Percentiles rank a stretch among this genome's conserved stretches.
phyloP scores from a whole-genome alignment of 2,888 invertebrate species.

The Troides oblongomaculatus region DNA sequence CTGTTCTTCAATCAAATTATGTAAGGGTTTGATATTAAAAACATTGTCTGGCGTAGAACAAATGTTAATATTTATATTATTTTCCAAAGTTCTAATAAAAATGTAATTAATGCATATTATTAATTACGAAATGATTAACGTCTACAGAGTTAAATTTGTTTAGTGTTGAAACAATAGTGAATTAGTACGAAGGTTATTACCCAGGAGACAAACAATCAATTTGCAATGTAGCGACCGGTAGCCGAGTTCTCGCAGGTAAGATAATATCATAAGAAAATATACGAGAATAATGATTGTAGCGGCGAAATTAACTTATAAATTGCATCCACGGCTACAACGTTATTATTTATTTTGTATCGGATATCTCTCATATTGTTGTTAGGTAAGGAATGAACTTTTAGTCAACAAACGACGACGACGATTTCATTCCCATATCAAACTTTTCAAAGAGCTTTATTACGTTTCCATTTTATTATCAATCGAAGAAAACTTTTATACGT shows the following conservation, averaged over 20 bases:
- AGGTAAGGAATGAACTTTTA: background rate
- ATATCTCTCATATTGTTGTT: conserved; percentile 10
- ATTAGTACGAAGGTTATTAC: conserved; percentile 13
- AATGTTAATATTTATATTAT: no score
- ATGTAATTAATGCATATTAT: no score
- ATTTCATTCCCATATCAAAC: background rate
- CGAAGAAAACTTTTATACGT: no score
- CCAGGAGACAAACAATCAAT: conserved; percentile 25
- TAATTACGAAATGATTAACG: no score
- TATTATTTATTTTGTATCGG: conserved; percentile 18
- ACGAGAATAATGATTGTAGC: conserved; percentile 27
- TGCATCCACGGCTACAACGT: conserved; percentile 8
- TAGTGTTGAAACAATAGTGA: conserved; percentile 16
- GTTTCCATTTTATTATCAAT: no score
- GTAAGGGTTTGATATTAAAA: background rate
- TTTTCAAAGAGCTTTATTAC: background rate
- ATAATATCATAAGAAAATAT: conserved; percentile 27
- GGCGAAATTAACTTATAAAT: conserved; percentile 29
- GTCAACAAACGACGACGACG: background rate
- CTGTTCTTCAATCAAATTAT: background rate
- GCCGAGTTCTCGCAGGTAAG: conserved; percentile 13
- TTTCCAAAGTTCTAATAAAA: no score
- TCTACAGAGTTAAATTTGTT: no score
- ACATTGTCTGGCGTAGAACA: no score
- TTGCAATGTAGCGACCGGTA: conserved; percentile 21